Percentiles rank a stretch among this genome's conserved stretches.
phyloP scores from a whole-genome alignment of 2,113 vertebrate species.

The Phocoena phocoena region DNA sequence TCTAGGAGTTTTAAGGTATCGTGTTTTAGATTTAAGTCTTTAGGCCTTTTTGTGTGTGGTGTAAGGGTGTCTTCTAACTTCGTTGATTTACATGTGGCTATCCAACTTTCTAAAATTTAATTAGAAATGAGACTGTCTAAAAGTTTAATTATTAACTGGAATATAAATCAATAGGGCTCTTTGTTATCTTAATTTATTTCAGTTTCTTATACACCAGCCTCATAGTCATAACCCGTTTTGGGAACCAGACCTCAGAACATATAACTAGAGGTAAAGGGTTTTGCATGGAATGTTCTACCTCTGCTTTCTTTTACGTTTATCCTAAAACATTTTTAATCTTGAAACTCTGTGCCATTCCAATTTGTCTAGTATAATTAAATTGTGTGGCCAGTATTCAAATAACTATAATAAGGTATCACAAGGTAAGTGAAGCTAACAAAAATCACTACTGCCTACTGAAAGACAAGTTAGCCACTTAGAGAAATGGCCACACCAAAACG shows the following conservation, averaged over 20 bases:
- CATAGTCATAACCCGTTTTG: background rate
- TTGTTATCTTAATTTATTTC: conserved; percentile 22
- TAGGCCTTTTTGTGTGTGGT: background rate
- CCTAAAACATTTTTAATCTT: background rate
- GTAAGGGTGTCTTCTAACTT: background rate
- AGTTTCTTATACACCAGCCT: background rate
- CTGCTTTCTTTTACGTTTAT: background rate
- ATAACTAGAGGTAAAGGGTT: background rate
- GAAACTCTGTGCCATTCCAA: background rate
- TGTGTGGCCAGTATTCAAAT: background rate
- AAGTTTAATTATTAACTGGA: background rate
- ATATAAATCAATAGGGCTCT: background rate
- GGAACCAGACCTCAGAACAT: background rate
- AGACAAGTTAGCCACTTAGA: conserved; percentile 7
- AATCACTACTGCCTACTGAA: background rate
- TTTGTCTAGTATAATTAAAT: conserved; percentile 27
- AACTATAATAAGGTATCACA: background rate
- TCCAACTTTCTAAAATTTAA: background rate
- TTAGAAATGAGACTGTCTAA: background rate
- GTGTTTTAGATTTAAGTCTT: background rate
- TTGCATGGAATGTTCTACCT: background rate
- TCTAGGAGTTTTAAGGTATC: background rate
- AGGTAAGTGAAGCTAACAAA: conserved; percentile 38
- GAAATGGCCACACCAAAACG: background rate
- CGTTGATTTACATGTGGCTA: background rate